Evolutionary conservation across 2,113 vertebrate genomes (phyloP).

Genomic region (Nycticorax nycticorax): DNA sequence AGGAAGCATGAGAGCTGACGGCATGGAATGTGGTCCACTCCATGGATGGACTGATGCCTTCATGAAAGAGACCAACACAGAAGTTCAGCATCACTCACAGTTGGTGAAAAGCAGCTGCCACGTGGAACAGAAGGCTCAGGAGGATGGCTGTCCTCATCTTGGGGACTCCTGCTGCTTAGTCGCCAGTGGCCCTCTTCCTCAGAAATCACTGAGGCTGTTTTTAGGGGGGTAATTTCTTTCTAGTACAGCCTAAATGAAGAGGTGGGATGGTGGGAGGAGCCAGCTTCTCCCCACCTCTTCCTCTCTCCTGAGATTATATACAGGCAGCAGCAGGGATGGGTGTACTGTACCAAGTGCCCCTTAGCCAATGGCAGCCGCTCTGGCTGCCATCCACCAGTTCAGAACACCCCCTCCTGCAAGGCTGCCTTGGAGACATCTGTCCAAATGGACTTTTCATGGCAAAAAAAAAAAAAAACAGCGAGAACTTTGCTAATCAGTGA

Average conservation of each 20-base stretch:
- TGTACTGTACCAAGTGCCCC: not conserved
- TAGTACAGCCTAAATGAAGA: slow-evolving; percentile 20
- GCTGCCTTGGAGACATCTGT: not conserved
- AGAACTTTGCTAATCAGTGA: slow-evolving; percentile 49
- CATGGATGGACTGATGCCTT: not conserved
- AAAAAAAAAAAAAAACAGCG: not conserved
- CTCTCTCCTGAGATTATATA: not conserved
- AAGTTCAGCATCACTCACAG: slow-evolving; percentile 55
- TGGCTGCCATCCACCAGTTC: slow-evolving; percentile 23
- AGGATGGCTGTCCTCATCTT: slow-evolving; percentile 12
- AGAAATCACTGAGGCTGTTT: not conserved
- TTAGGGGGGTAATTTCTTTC: not conserved
- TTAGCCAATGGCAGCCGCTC: not conserved
- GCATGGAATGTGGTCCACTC: not conserved
- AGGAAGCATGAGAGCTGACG: not conserved
- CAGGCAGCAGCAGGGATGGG: not conserved
- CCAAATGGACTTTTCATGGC: not conserved
- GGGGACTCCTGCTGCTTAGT: not conserved
- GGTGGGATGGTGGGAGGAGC: not conserved
- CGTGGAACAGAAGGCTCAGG: slow-evolving; percentile 27
- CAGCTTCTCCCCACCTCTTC: not conserved
- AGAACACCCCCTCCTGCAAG: slow-evolving; percentile 6
- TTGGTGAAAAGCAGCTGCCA: slow-evolving; percentile 37
- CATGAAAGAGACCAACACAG: not conserved
- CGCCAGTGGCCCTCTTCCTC: not conserved